Conservation (phyloP, 2,797 vertebrate genomes). For the Novumbra hubbsi region DNA sequence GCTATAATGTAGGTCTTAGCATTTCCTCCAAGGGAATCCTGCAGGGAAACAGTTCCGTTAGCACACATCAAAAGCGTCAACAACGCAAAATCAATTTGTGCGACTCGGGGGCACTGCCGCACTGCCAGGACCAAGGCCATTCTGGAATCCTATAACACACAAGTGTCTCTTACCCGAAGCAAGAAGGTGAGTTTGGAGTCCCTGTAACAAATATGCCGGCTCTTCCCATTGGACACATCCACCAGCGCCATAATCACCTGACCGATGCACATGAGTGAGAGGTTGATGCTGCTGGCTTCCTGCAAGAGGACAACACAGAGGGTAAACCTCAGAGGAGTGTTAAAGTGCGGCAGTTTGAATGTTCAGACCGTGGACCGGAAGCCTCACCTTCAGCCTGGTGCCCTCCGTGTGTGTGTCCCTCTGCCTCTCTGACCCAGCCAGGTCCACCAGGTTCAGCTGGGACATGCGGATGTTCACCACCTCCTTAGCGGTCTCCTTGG, state of each 20-base stretch:
- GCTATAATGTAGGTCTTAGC: slow-evolving; percentile 95
- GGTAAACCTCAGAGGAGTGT: neutral
- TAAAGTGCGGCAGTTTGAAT: neutral
- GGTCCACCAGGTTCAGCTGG: slow-evolving; percentile 91
- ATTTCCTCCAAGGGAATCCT: slow-evolving; percentile 97
- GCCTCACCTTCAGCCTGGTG: slow-evolving; percentile 84
- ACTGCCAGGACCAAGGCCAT: too few relatives aligned
- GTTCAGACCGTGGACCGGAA: neutral
- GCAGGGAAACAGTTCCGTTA: slow-evolving; percentile 26
- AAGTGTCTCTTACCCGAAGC: slow-evolving; percentile 74
- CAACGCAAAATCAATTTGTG: neutral
- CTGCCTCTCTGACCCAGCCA: slow-evolving; percentile 95
- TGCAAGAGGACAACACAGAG: slow-evolving; percentile 48
- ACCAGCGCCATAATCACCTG: slow-evolving; percentile 95
- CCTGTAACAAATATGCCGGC: slow-evolving; percentile 91
- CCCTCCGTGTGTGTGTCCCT: slow-evolving; percentile 91
- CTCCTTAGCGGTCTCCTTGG: slow-evolving; percentile 86
- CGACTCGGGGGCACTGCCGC: too few relatives aligned
- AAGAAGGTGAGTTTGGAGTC: slow-evolving; percentile 96
- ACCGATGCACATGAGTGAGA: slow-evolving; percentile 91
- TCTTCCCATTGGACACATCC: slow-evolving; percentile 91
- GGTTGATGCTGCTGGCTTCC: slow-evolving; percentile 97
- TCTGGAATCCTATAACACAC: neutral
- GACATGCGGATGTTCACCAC: slow-evolving; percentile 91
- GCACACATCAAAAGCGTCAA: neutral